These are phyloP conservation scores for Eupithecia exiguata DNA, from an alignment of 2,888 invertebrate species.

Conservation along the genomic window DNA sequence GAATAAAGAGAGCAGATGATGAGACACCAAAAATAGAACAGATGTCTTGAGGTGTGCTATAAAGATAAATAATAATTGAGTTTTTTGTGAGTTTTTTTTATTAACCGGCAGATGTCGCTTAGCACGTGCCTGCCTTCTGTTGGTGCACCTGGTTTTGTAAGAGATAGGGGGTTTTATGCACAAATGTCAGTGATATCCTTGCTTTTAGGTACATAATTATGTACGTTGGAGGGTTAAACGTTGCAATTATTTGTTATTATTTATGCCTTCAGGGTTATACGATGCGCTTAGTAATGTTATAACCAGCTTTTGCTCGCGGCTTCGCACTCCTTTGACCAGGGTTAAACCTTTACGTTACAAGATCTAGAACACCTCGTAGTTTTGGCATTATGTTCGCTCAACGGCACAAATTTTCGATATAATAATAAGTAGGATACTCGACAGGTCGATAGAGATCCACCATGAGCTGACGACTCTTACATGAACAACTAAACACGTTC, in stretches of 20 bases:
- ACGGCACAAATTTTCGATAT: neutral
- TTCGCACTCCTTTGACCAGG: too few relatives aligned
- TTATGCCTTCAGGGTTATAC: neutral
- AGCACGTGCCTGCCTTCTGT: slow-evolving; percentile 73
- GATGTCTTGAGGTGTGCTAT: slow-evolving; percentile 67
- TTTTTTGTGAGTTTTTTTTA: slow-evolving; percentile 61
- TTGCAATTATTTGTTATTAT: slow-evolving; percentile 10
- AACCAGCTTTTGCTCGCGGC: neutral
- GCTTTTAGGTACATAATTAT: slow-evolving; percentile 30
- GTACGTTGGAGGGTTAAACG: neutral
- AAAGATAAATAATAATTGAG: slow-evolving; percentile 66
- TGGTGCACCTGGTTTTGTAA: slow-evolving; percentile 69
- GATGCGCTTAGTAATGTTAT: neutral
- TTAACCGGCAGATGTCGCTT: slow-evolving; percentile 72
- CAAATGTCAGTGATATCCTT: slow-evolving; percentile 52
- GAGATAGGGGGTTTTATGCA: slow-evolving; percentile 60
- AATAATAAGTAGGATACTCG: neutral
- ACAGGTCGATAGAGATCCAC: neutral
- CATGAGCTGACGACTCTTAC: neutral
- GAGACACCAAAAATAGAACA: slow-evolving; percentile 59
- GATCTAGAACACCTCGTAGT: too few relatives aligned
- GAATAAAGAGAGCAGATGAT: slow-evolving; percentile 54
- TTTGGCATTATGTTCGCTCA: neutral
- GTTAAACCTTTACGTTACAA: too few relatives aligned
- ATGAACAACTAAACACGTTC: neutral